phyloP scores from a whole-genome alignment of 92 coral and sea anemone genomes.

The Porites cylindrica region DNA sequence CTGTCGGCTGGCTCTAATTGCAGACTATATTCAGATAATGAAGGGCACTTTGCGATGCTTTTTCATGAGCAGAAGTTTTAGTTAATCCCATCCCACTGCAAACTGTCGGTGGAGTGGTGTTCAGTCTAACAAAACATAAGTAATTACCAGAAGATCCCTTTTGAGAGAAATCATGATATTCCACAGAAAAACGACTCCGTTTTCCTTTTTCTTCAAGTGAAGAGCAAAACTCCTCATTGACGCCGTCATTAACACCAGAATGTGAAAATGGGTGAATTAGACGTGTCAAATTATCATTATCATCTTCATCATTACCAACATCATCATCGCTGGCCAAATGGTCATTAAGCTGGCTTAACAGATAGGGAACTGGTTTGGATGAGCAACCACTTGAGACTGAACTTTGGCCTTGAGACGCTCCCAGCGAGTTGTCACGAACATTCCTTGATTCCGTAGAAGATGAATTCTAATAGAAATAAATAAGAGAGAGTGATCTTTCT shows the following conservation, averaged over 20 bases:
- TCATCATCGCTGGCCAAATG: background rate
- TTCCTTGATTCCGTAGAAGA: background rate
- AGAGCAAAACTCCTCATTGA: conserved; percentile 21
- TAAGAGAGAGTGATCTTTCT: background rate
- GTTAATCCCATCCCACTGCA: conserved; percentile 74
- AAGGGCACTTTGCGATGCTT: conserved; percentile 76
- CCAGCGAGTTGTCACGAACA: background rate
- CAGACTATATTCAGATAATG: conserved; percentile 56
- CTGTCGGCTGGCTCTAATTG: background rate
- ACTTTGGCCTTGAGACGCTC: background rate
- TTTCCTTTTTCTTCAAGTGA: conserved; percentile 24
- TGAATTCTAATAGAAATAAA: background rate
- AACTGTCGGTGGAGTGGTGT: conserved; percentile 65
- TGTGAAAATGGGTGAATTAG: background rate
- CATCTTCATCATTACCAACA: background rate
- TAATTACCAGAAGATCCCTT: conserved; percentile 63
- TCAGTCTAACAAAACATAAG: conserved; percentile 73
- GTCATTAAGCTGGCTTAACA: conserved; percentile 35
- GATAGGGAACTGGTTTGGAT: conserved; percentile 28
- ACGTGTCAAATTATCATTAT: background rate
- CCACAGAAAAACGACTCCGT: conserved; percentile 7
- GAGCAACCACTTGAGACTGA: background rate
- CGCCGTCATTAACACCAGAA: background rate
- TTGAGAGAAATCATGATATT: conserved; percentile 56
- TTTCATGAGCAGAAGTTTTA: conserved; percentile 49